Conservation (phyloP, 1,140 invertebrate genomes). For the Adoxophyes honmai region DNA sequence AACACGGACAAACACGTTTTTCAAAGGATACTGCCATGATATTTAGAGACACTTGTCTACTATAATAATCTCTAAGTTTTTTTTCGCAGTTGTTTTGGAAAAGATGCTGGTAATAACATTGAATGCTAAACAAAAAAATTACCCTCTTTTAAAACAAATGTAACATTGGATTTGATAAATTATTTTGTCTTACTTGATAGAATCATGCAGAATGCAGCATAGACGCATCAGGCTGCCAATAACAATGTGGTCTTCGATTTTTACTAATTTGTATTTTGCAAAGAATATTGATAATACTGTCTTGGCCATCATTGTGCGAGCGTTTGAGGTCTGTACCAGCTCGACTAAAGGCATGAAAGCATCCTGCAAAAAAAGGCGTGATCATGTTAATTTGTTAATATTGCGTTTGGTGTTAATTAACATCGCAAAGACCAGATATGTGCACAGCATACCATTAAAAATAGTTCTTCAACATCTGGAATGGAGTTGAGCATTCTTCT, state of each 20-base stretch:
- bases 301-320: conserved; percentile 91
- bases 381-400: too few species aligned
- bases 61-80: too few species aligned
- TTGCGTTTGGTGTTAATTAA: too few species aligned
- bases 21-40: too few species aligned
- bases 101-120: too few species aligned
- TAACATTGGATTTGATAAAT: too few species aligned
- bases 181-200: conserved; percentile 91
- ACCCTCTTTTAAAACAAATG: too few species aligned
- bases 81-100: too few species aligned
- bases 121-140: too few species aligned
- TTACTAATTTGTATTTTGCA: conserved; percentile 40
- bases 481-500: conserved; percentile 86
- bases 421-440: too few species aligned
- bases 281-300: conserved; percentile 86
- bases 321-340: conserved; percentile 90
- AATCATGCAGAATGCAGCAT: conserved; percentile 93
- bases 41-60: too few species aligned
- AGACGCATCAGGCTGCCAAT: conserved; percentile 92
- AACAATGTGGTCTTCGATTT: conserved; percentile 89
- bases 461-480: conserved; percentile 86
- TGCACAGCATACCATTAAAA: conserved; percentile 82
- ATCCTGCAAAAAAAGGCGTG: conserved; percentile 82
- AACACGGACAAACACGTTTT: too few species aligned
- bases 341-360: conserved; percentile 94